Conservation (phyloP, 2,797 vertebrate genomes). For the Pseudochirops corinnae region DNA sequence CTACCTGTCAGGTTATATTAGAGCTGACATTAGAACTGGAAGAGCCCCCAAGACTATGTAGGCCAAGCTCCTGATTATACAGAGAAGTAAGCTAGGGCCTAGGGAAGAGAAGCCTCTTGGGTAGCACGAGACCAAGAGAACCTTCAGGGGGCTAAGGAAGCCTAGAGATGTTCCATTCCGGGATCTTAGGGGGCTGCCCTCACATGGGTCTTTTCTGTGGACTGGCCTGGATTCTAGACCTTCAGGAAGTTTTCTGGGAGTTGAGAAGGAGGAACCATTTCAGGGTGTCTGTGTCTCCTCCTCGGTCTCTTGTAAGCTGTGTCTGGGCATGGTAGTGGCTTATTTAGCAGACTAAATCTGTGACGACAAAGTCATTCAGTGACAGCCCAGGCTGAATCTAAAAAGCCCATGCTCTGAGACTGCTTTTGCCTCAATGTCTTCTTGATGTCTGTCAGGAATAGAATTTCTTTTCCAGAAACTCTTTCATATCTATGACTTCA, state of each 20-base stretch:
- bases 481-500: not conserved
- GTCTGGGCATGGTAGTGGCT: not conserved
- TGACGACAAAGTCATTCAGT: not conserved
- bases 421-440: not conserved
- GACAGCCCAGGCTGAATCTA: not conserved
- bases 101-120: not conserved
- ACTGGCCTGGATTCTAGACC: not conserved
- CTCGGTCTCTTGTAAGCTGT: not conserved
- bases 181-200: not conserved
- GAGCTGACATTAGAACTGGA: not conserved
- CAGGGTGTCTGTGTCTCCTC: not conserved
- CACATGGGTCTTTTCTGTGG: not conserved
- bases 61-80: not conserved
- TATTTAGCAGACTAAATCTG: not conserved
- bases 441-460: not conserved
- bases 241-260: not conserved
- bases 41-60: not conserved
- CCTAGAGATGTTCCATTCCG: not conserved
- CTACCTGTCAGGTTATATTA: not conserved
- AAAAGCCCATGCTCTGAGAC: not conserved
- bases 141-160: not conserved
- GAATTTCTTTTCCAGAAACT: not conserved
- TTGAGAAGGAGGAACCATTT: not conserved
- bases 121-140: not conserved
- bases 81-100: not conserved